Conservation (phyloP, 2,888 invertebrate genomes). For the Caenorhabditis auriculariae region DNA sequence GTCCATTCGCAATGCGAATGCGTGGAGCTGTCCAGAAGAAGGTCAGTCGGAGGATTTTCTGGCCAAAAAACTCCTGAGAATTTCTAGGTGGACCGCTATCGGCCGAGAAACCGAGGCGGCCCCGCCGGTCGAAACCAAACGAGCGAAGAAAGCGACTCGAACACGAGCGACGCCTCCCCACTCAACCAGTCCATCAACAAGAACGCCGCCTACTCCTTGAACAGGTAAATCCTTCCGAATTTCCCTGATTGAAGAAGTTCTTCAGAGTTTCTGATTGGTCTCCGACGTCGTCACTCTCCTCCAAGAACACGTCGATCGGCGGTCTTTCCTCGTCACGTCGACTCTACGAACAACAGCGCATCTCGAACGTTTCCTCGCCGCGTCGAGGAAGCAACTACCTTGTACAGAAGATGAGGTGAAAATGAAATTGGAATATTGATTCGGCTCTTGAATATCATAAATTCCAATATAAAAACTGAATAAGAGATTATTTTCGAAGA, state of each 20-base stretch:
- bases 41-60: slow-evolving; percentile 9
- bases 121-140: slow-evolving; percentile 23
- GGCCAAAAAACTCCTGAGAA: not conserved
- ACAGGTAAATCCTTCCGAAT: no score
- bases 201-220: slow-evolving; percentile 12
- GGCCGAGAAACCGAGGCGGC: slow-evolving; percentile 24
- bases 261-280: slow-evolving; percentile 19
- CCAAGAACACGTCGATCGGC: slow-evolving; percentile 16
- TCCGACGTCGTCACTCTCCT: slow-evolving; percentile 14
- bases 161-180: slow-evolving; percentile 38
- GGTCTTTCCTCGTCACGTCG: slow-evolving; percentile 13
- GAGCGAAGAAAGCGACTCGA: slow-evolving; percentile 45
- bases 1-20: slow-evolving; percentile 18
- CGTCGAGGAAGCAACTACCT: slow-evolving; percentile 32
- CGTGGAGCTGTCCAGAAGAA: slow-evolving; percentile 48
- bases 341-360: slow-evolving; percentile 18
- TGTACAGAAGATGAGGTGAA: slow-evolving; percentile 27
- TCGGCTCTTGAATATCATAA: not conserved
- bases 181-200: slow-evolving; percentile 18
- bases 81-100: slow-evolving; percentile 36
- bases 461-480: not conserved
- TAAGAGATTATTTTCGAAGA: not conserved
- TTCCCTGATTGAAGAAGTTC: no score
- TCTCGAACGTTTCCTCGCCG: no score
- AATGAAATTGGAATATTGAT: not conserved